Conservation (phyloP, 2,797 vertebrate genomes). For the Poeciliopsis paucimaculata region DNA sequence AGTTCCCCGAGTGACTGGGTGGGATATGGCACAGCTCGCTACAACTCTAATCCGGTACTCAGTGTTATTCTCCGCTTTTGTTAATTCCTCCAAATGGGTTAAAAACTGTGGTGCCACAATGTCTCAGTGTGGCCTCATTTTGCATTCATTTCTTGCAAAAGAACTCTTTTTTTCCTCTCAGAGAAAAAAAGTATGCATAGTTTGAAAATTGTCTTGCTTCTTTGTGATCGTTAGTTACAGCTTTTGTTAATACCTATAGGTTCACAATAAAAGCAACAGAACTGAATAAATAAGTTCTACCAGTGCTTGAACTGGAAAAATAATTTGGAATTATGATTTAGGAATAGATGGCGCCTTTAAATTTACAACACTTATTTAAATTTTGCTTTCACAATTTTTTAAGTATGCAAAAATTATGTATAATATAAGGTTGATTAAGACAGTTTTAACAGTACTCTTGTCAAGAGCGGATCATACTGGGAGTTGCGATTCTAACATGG, state of each 20-base stretch:
- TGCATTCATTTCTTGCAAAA: not conserved
- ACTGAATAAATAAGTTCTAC: not conserved
- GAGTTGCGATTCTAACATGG: not conserved
- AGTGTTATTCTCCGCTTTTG: slow-evolving; percentile 39
- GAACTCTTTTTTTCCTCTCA: not conserved
- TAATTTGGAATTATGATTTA: not conserved
- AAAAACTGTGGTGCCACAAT: slow-evolving; percentile 25
- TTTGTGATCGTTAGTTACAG: not conserved
- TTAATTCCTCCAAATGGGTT: slow-evolving; percentile 37
- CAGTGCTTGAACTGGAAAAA: not conserved
- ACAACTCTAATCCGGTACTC: slow-evolving; percentile 44
- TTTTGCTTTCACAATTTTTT: not conserved
- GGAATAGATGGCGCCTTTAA: not conserved
- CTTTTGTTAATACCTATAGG: not conserved
- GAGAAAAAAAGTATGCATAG: not conserved
- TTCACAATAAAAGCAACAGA: not conserved
- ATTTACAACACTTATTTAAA: not conserved
- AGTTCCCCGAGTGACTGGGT: slow-evolving; percentile 48
- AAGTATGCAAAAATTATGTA: not conserved
- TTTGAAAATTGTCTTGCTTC: not conserved
- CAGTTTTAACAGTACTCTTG: not conserved
- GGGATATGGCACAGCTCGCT: slow-evolving; percentile 54
- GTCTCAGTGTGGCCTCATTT: slow-evolving; percentile 12
- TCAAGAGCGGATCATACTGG: not conserved
- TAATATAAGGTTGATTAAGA: not conserved